A percentile compares a stretch with the other conserved stretches of the same genome.
Evolutionary conservation across 2,797 vertebrate species (phyloP).

Genomic region (Periophthalmus magnuspinnatus): DNA sequence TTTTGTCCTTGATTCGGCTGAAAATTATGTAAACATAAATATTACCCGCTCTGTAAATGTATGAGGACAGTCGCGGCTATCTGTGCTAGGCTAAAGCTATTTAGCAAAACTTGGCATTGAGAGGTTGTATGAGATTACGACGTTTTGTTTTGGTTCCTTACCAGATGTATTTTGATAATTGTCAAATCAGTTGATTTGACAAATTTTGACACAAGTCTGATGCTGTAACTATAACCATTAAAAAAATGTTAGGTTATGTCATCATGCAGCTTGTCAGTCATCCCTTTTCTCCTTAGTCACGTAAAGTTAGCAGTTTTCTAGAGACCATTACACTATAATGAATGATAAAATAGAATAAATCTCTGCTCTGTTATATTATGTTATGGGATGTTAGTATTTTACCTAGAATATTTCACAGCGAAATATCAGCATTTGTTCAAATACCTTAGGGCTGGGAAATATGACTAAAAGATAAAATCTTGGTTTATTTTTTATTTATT

Average conservation of each 20-base stretch:
- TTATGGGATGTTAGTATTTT: too few relatives aligned
- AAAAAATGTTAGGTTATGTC: not conserved
- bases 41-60: rapidly evolving
- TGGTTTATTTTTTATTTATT: too few relatives aligned
- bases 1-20: not conserved
- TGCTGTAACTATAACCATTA: not conserved
- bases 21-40: not conserved
- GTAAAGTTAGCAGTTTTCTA: too few relatives aligned
- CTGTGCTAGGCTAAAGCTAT: constrained; percentile 1
- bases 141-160: not conserved
- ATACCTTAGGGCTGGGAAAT: too few relatives aligned
- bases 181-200: too few relatives aligned
- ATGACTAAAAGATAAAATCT: too few relatives aligned
- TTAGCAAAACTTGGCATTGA: not conserved
- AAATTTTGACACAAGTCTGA: not conserved
- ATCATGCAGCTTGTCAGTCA: not conserved
- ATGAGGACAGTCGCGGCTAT: not conserved
- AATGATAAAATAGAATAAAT: too few relatives aligned
- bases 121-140: not conserved
- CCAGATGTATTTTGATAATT: too few relatives aligned
- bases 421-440: too few relatives aligned
- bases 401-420: too few relatives aligned
- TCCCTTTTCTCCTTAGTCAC: not conserved
- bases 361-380: too few relatives aligned
- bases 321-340: too few relatives aligned